Evolutionary conservation across 1,140 invertebrate genomes (phyloP), one percentile per base, ranked within the genome.

Genomic region (Diachasma alloeum): DNA sequence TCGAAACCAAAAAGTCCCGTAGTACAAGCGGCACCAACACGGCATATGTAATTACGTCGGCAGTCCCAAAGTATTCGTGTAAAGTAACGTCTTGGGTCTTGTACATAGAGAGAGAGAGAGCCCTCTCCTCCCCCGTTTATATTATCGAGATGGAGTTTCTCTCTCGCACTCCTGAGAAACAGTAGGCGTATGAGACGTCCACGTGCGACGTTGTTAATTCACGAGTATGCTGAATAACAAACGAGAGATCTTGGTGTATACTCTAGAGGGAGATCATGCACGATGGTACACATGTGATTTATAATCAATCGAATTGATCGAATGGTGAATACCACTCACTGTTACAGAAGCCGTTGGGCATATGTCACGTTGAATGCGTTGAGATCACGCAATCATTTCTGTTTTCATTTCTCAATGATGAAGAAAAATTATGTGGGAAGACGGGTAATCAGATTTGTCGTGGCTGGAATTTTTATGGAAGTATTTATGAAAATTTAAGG

Each of bases 11-110:
- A 39, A 74, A 78, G 79, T 81, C 77, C 66, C 79, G 77, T 77
- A 78, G 72, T 75, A 75, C 70, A 72, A 68, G 44, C 71, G 68
- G 63, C 70, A 73, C 36, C 72, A 72, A 70, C 77, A 36, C 67
- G 76, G 79, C 77, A 81, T 81, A 78, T 81, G 75, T 81, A 81
- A 81, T 81, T 81, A 81, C 69, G 75, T 78, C 77, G 79, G 77
- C 77, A 71, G 31, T 68, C 72, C 68, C 59, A 77, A 80, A 81
- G 77, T 81, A 78, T 76, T 77, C 72, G 53, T 77, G 75, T 74
- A 79, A 74, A 68, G 63, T 26, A 46, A 74, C 68, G 17, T 66
- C 70, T 70, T 70, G 46, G 44, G n/a, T n/a, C 48, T 72, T 44
- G 13, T 72, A 73, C 15, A 13, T 72, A 13, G 17, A 44, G 15